A percentile compares a stretch with the other conserved stretches of the same genome.
These are phyloP conservation scores for Enteromius radiatus DNA, from an alignment of 2,797 vertebrate genomes.

Conservation along the genomic window DNA sequence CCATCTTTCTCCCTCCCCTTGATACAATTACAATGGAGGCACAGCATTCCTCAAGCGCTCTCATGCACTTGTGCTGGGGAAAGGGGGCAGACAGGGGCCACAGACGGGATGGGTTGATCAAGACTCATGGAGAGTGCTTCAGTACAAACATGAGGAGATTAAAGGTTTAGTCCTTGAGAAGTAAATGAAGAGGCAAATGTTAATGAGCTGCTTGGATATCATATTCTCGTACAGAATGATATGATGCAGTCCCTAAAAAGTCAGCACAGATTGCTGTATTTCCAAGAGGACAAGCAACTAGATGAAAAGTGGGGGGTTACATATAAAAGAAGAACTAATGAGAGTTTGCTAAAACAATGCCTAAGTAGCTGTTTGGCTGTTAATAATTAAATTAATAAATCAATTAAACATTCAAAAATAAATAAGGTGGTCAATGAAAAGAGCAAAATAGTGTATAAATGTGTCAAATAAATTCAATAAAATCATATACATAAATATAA, in stretches of 20 bases:
- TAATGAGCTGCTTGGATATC: conserved; percentile 44
- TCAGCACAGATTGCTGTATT: not conserved
- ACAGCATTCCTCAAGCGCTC: conserved; percentile 49
- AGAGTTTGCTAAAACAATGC: conserved; percentile 19
- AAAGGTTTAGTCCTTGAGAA: not conserved
- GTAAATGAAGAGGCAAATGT: conserved; percentile 31
- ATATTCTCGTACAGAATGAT: conserved; percentile 1
- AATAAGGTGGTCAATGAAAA: not conserved
- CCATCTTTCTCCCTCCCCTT: conserved; percentile 40
- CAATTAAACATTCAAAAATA: not conserved
- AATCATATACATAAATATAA: not conserved
- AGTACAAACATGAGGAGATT: not conserved
- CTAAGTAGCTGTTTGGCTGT: not conserved
- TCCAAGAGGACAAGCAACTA: not conserved
- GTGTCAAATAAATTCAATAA: not conserved
- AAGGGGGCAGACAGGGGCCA: conserved; percentile 5
- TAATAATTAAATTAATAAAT: not conserved
- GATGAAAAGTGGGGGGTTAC: not conserved
- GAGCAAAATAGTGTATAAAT: not conserved
- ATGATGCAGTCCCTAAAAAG: not conserved
- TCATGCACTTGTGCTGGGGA: conserved; percentile 27
- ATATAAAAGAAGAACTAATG: not conserved
- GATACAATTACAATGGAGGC: conserved; percentile 53
- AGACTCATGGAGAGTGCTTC: not conserved
- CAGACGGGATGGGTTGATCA: conserved; percentile 2